Conservation (phyloP, 2,113 vertebrate species). For the Dermatemys mawii region DNA sequence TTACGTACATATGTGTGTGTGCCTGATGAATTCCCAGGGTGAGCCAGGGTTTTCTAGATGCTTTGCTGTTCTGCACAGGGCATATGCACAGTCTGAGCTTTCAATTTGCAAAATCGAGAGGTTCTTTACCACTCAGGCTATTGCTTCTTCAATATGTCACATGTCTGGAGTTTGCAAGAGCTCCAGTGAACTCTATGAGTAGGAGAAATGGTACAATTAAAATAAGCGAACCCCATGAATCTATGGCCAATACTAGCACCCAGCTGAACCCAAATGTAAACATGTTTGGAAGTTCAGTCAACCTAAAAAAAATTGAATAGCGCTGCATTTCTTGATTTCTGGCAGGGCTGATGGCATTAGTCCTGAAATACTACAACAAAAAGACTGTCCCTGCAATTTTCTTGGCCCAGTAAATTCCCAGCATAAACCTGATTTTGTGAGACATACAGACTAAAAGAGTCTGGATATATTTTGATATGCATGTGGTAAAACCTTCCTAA, state of each 20-base stretch:
- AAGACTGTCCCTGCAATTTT: not conserved
- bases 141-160: slow-evolving; percentile 46
- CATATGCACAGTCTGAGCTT: slow-evolving; percentile 52
- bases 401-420: not conserved
- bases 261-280: not conserved
- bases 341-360: not conserved
- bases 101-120: slow-evolving; percentile 62
- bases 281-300: not conserved
- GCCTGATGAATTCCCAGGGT: slow-evolving; percentile 26
- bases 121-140: slow-evolving; percentile 54
- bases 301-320: not conserved
- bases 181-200: slow-evolving; percentile 53
- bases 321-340: not conserved
- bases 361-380: not conserved
- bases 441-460: not conserved
- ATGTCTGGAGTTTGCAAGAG: slow-evolving; percentile 22
- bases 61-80: slow-evolving; percentile 43
- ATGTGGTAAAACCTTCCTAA: slow-evolving; percentile 15
- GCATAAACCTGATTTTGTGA: not conserved
- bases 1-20: slow-evolving; percentile 18
- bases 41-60: slow-evolving; percentile 53
- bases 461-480: not conserved
- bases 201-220: slow-evolving; percentile 4
- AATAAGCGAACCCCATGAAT: not conserved
- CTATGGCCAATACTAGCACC: not conserved